Evolutionary conservation across 2,113 vertebrate genomes (phyloP), one percentile per base, ranked within the genome.

Genomic region (Typhlomys cinereus): DNA sequence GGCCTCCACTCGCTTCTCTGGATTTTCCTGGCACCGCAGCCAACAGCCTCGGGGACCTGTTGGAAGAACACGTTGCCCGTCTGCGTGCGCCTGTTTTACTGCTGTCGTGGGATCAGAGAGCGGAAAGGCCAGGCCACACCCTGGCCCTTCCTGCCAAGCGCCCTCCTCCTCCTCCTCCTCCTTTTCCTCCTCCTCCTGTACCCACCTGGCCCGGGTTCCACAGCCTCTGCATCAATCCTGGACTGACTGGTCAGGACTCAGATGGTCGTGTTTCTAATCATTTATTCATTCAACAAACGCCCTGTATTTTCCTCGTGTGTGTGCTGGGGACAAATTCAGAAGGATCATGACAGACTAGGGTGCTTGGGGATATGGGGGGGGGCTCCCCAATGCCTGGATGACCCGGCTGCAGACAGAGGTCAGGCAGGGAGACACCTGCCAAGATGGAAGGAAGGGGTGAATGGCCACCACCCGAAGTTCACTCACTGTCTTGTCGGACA

Each of bases 21-120:
- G 94, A 96, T 97, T 95, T 96, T 96, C 95, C 96, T 95, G 7
- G 4, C 10, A 52, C 2, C 29, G 3, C 39, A 92, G 94, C 95
- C 96, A 96, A 29, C 15, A 41, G 91, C 92, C 94, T 52, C 88
- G 93, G 94, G 90, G 94, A 88, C 79, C 83, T 41, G 76, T 91
- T 79, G 90, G 92, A 93, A 76, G 90, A 79, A 89, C 89, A 90
- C 70, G 74, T 92, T 96, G 92, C 95, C 90, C 94, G 79, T 61
- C 79, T 15, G 9, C 85, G 88, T 44, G 34, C 44, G 27, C 69
- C 83, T 92, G 70, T 85, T 96, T 96, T 94, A 93, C 14, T 85
- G 66, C 86, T 39, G 69, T 74, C 5, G 3, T n/a, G 85, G 82
- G 85, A 92, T 92, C 75, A 11, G 92, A 82, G 83, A 80, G 95